Evolutionary conservation across 2,797 vertebrate genomes (phyloP).

Genomic region (Thalassophryne amazonica): DNA sequence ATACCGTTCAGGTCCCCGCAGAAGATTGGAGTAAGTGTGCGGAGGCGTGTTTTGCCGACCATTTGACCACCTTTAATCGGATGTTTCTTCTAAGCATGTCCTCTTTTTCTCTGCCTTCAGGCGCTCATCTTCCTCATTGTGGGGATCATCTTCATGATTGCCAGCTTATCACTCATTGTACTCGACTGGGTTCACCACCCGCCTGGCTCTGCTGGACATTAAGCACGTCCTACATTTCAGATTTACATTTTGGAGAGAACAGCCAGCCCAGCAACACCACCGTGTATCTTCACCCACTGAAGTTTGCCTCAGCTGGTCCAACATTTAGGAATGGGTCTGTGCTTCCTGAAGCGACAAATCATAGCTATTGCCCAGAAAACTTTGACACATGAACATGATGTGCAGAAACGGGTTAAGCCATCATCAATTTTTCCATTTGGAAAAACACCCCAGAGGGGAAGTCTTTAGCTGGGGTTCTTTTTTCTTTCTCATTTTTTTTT

Average conservation of each 20-base stretch:
- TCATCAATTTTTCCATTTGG: conserved; percentile 6
- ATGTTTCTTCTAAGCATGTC: neutral
- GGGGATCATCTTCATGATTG: conserved; percentile 93
- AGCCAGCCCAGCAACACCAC: neutral
- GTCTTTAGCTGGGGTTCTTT: neutral
- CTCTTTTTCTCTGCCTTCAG: conserved; percentile 55
- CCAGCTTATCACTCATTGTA: conserved; percentile 92
- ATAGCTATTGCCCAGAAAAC: conserved; percentile 1
- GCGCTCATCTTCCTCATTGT: conserved; percentile 87
- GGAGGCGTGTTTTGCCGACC: neutral
- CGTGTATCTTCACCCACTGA: neutral
- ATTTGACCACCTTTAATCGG: neutral
- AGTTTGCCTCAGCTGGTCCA: neutral
- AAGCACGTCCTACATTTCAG: conserved; percentile 43
- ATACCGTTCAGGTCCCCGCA: conserved; percentile 85
- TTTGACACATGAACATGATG: conserved; percentile 1
- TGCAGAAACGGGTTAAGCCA: conserved; percentile 17
- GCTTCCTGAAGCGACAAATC: neutral
- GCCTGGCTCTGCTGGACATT: conserved; percentile 83
- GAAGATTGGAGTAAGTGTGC: conserved; percentile 89
- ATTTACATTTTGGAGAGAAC: conserved; percentile 19
- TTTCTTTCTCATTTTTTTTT: neutral
- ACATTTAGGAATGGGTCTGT: conserved; percentile 2
- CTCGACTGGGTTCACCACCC: conserved; percentile 94
- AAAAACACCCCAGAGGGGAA: conserved; percentile 32